These are phyloP conservation scores for Chrysolina oricalcia DNA, from an alignment of 2,888 invertebrate species.

Conservation along the genomic window DNA sequence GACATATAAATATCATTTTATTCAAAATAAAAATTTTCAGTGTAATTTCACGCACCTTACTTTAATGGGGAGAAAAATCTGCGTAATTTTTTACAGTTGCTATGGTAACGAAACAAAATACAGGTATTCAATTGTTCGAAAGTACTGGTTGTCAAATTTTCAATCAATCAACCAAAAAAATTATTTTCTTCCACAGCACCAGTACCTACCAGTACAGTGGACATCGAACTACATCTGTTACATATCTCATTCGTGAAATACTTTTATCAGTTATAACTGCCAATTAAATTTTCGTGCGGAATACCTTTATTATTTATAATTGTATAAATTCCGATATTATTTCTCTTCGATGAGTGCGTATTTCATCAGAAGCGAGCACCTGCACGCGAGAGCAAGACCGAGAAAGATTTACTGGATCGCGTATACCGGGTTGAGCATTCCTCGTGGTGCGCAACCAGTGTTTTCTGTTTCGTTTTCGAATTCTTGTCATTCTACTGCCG, in stretches of 20 bases:
- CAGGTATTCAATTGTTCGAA: no score
- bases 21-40: no score
- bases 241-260: background rate
- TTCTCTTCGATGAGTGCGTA: slow-evolving; percentile 22
- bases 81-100: no score
- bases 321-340: slow-evolving; percentile 5
- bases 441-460: slow-evolving; percentile 44
- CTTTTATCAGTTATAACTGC: background rate
- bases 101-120: no score
- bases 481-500: slow-evolving; percentile 43
- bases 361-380: slow-evolving; percentile 22
- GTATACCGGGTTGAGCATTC: slow-evolving; percentile 34
- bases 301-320: slow-evolving; percentile 23
- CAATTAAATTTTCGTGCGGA: slow-evolving; percentile 22
- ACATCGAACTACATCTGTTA: background rate
- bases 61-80: no score
- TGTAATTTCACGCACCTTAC: no score
- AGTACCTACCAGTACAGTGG: no score
- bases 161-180: no score
- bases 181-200: no score
- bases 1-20: no score
- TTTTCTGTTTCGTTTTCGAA: slow-evolving; percentile 46
- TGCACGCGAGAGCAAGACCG: background rate
- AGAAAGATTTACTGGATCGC: slow-evolving; percentile 22
- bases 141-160: no score